A percentile compares a stretch with the other conserved stretches of the same genome.
phyloP scores from a whole-genome alignment of 1,140 invertebrate genomes.

The Brachionus rotundiformis region DNA sequence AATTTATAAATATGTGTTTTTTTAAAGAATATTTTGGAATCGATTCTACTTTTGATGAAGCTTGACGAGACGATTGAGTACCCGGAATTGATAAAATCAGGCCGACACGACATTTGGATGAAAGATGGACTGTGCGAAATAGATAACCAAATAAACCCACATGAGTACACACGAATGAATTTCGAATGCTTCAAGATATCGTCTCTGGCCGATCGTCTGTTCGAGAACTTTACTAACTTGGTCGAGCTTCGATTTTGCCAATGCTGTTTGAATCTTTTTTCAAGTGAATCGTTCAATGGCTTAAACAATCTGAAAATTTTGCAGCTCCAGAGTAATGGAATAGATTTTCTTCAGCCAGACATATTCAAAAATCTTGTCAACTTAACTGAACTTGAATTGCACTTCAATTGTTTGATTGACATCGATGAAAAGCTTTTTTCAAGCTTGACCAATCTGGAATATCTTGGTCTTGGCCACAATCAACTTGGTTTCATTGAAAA shows the following conservation, averaged over 20 bases:
- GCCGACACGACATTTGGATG: not conserved
- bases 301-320: not conserved
- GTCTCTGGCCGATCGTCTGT: not conserved
- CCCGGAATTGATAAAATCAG: not conserved
- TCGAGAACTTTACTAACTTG: not conserved
- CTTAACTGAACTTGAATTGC: constrained; percentile 45
- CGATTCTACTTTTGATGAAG: constrained; percentile 2
- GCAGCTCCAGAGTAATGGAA: not conserved
- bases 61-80: not conserved
- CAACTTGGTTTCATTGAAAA: constrained; percentile 28
- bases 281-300: not conserved
- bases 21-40: not conserved
- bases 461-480: constrained; percentile 49
- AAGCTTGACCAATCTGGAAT: constrained; percentile 17
- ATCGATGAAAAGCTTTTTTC: constrained; percentile 5
- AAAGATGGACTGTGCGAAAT: not conserved
- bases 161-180: not conserved
- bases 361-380: constrained; percentile 43
- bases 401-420: constrained; percentile 33
- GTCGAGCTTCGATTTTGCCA: not conserved
- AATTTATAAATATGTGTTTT: too few species aligned
- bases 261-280: not conserved
- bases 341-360: not conserved
- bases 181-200: not conserved
- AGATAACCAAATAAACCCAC: not conserved